A percentile compares a stretch with the other conserved stretches of the same genome.
Evolutionary conservation across 2,113 vertebrate species (phyloP).

Genomic region (Tursiops truncatus): DNA sequence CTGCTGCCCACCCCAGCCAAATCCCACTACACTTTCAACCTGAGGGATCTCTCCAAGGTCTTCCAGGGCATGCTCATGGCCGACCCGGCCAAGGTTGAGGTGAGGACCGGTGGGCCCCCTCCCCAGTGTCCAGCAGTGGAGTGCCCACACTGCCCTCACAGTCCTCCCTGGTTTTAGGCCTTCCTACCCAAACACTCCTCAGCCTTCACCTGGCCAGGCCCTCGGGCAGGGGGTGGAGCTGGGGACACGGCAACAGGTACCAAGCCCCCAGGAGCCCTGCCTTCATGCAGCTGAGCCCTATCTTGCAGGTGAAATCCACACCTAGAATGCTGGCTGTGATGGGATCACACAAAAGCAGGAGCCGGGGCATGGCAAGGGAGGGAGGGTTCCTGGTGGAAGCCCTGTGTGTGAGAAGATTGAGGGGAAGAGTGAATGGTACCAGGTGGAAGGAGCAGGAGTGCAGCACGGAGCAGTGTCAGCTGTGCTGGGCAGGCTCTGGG

Average conservation of each 20-base stretch:
- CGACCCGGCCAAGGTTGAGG: constrained; percentile 86
- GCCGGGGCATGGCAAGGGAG: not conserved
- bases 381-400: not conserved
- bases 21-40: constrained; percentile 95
- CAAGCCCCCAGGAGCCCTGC: not conserved
- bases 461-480: not conserved
- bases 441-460: not conserved
- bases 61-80: constrained; percentile 97
- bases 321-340: not conserved
- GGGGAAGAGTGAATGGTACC: no score
- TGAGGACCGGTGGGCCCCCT: constrained; percentile 73
- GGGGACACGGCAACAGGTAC: not conserved
- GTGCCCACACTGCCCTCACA: not conserved
- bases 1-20: constrained; percentile 95
- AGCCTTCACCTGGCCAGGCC: not conserved
- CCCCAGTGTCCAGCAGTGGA: not conserved
- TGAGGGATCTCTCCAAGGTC: constrained; percentile 95
- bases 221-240: not conserved
- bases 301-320: not conserved
- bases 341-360: not conserved
- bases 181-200: not conserved
- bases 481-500: not conserved
- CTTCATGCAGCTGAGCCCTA: not conserved
- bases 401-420: not conserved
- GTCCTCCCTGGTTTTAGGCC: not conserved